Evolutionary conservation across 2,888 invertebrate species (phyloP).

Genomic region (Glyphotaelius pellucidus): DNA sequence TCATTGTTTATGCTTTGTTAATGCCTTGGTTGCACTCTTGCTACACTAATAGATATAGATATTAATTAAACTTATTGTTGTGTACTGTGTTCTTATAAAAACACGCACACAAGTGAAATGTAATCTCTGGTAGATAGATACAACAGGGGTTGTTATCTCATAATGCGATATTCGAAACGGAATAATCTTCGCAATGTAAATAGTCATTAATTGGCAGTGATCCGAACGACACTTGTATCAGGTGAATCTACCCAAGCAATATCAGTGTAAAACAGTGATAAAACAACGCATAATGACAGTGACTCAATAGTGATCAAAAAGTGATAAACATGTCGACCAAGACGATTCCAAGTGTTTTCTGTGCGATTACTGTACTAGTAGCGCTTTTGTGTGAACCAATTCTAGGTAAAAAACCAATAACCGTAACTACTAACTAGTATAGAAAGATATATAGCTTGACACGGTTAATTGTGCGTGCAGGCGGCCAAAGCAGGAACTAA

Average conservation of each 20-base stretch:
- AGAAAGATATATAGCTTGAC: background rate
- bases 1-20: too few species aligned
- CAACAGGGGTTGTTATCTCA: slow-evolving; percentile 38
- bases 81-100: background rate
- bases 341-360: slow-evolving; percentile 13
- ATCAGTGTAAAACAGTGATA: slow-evolving; percentile 13
- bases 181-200: slow-evolving; percentile 43
- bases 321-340: slow-evolving; percentile 21
- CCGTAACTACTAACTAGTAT: too few species aligned
- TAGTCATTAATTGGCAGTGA: slow-evolving; percentile 42
- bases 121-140: background rate
- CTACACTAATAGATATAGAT: background rate
- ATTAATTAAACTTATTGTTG: background rate
- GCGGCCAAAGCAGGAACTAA: background rate
- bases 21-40: background rate
- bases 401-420: background rate
- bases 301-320: background rate
- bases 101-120: background rate
- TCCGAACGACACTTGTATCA: slow-evolving; percentile 19
- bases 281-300: background rate
- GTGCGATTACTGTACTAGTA: slow-evolving; percentile 2
- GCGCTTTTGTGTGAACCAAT: background rate
- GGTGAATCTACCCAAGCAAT: background rate
- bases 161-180: slow-evolving; percentile 42
- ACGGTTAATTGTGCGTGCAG: background rate